phyloP scores from a whole-genome alignment of 2,113 vertebrate genomes.

The Lates calcarifer region DNA sequence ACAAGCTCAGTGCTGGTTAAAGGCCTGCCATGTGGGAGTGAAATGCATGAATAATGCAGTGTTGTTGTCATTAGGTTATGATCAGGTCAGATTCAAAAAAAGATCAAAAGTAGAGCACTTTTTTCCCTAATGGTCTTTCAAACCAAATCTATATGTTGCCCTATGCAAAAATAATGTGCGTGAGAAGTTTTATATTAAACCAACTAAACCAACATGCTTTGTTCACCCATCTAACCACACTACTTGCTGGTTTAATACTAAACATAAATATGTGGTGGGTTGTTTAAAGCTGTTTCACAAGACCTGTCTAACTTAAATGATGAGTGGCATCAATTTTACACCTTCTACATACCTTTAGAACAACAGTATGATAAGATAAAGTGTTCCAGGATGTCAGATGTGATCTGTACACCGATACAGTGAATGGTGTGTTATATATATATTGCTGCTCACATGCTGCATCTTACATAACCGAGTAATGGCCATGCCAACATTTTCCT shows the following conservation, averaged over 20 bases:
- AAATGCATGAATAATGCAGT: conserved; percentile 41
- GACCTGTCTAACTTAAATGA: background rate
- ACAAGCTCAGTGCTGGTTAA: conserved; percentile 7
- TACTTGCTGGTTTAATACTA: background rate
- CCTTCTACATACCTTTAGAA: background rate
- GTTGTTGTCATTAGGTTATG: conserved; percentile 43
- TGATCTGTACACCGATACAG: too few species aligned
- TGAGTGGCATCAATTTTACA: background rate
- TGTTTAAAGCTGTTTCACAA: conserved; percentile 5
- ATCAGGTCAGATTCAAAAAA: conserved; percentile 25
- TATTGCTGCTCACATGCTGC: background rate
- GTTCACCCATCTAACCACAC: conserved; percentile 4
- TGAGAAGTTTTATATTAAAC: background rate
- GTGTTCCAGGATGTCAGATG: background rate
- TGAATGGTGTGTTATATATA: too few species aligned
- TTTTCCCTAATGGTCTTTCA: background rate
- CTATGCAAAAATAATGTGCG: background rate
- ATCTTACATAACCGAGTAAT: background rate
- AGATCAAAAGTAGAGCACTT: background rate
- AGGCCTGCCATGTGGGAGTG: conserved; percentile 41
- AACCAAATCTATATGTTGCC: conserved; percentile 3
- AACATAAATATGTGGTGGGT: conserved; percentile 8
- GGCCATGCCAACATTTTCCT: background rate
- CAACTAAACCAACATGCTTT: background rate
- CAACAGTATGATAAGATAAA: background rate